A percentile compares a stretch with the other conserved stretches of the same genome.
Evolutionary conservation across 1,140 invertebrate genomes (phyloP).

Genomic region (Eumeta japonica): DNA sequence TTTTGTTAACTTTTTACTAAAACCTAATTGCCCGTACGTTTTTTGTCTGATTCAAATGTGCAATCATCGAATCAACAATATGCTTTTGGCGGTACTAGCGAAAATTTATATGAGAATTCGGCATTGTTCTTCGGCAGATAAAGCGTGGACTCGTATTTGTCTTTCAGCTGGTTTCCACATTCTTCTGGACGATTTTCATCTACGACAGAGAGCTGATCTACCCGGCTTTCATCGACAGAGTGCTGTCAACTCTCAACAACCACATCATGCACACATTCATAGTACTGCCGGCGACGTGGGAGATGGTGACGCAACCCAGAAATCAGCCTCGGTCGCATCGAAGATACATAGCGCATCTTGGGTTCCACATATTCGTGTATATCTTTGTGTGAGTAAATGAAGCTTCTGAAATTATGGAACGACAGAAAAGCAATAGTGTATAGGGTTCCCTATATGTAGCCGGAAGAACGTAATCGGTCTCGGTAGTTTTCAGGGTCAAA

Average conservation of each 20-base stretch:
- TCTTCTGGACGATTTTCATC: constrained; percentile 35
- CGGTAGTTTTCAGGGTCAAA: too few relatives aligned
- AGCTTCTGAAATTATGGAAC: too few relatives aligned
- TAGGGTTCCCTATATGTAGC: neutral
- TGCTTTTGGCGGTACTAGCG: too few relatives aligned
- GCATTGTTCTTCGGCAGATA: too few relatives aligned
- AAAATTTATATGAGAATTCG: too few relatives aligned
- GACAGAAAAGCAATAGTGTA: too few relatives aligned
- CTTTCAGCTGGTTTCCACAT: constrained; percentile 24
- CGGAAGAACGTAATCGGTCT: too few relatives aligned
- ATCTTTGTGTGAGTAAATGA: constrained; percentile 21
- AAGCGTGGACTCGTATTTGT: constrained; percentile 6
- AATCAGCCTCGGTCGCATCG: constrained; percentile 14
- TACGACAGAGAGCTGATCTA: constrained; percentile 30
- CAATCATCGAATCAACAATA: too few relatives aligned
- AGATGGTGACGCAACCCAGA: constrained; percentile 20
- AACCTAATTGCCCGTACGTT: too few relatives aligned
- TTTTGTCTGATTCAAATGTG: too few relatives aligned
- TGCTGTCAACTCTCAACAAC: constrained; percentile 20
- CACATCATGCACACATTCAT: constrained; percentile 33
- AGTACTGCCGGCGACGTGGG: constrained; percentile 16
- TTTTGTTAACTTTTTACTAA: too few relatives aligned
- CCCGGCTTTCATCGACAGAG: constrained; percentile 29
- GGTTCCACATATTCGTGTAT: constrained; percentile 14
- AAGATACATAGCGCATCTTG: constrained; percentile 10